Evolutionary conservation across 2,888 invertebrate genomes (phyloP).

Genomic region (Lochmaea capreae): DNA sequence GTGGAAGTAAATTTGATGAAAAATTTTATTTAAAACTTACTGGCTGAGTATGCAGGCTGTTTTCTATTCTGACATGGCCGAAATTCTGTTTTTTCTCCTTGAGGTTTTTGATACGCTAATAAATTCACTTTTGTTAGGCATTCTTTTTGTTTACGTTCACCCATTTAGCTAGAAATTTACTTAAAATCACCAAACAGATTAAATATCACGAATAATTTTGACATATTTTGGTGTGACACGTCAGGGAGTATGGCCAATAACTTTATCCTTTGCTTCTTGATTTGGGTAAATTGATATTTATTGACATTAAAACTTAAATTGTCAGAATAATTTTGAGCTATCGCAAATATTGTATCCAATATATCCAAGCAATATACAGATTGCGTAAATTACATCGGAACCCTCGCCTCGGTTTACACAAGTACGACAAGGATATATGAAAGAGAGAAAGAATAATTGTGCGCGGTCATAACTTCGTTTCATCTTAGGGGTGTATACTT

Average conservation of each 20-base stretch:
- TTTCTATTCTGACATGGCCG: constrained; percentile 19
- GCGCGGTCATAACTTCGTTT: no score
- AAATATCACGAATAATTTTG: background rate
- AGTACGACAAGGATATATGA: no score
- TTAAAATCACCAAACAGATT: background rate
- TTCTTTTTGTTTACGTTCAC: constrained; percentile 55
- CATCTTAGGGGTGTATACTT: no score
- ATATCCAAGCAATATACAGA: no score
- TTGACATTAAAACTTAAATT: no score
- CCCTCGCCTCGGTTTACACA: no score
- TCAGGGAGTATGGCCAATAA: background rate
- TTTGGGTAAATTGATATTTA: no score
- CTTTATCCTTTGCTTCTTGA: background rate
- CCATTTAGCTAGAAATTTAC: constrained; percentile 23
- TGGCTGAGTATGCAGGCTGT: constrained; percentile 27
- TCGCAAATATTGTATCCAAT: no score
- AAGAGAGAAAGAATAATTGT: no score
- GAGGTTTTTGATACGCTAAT: constrained; percentile 52
- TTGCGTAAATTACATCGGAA: no score
- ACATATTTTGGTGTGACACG: background rate
- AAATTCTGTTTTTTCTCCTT: constrained; percentile 40
- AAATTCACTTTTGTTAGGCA: constrained; percentile 54
- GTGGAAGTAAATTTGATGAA: background rate
- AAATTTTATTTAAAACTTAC: constrained; percentile 30
- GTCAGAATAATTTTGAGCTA: no score